Conservation (phyloP, 2,888 invertebrate genomes). For the Lasioglossum calceatum region DNA sequence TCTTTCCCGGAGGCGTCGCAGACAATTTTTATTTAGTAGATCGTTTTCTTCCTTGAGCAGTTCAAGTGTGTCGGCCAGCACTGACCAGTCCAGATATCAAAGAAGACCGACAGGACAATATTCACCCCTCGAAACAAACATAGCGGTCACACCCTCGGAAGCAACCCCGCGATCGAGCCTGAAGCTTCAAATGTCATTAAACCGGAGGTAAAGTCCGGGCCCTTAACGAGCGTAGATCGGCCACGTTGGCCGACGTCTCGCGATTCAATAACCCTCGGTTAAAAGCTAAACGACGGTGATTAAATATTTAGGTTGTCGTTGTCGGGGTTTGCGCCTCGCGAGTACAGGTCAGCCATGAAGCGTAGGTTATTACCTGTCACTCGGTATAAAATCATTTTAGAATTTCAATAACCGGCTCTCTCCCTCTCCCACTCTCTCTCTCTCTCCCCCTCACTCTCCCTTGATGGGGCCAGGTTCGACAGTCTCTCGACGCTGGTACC, state of each 20-base stretch:
- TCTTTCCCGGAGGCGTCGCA: too few relatives aligned
- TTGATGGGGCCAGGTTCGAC: constrained; percentile 15
- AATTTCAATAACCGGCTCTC: constrained; percentile 79
- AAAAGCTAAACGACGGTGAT: constrained; percentile 52
- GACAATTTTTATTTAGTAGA: neutral
- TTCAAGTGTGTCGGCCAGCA: neutral
- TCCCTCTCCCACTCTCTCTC: constrained; percentile 37
- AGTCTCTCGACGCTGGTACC: constrained; percentile 50
- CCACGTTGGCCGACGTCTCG: neutral
- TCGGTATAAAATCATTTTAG: constrained; percentile 82
- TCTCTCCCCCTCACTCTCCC: constrained; percentile 24
- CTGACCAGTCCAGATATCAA: neutral
- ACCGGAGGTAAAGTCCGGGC: neutral
- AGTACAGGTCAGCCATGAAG: constrained; percentile 72
- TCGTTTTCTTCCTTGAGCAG: neutral
- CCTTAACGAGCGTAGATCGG: constrained; percentile 6
- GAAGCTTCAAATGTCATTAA: neutral
- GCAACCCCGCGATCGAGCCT: too few relatives aligned
- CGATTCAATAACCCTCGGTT: constrained; percentile 47
- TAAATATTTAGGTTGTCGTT: constrained; percentile 73
- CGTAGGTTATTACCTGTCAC: constrained; percentile 81
- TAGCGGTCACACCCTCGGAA: neutral
- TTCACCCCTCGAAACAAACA: neutral
- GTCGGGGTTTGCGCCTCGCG: constrained; percentile 41
- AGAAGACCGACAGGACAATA: neutral